phyloP scores from a whole-genome alignment of 2,888 invertebrate genomes.

The Mactromeris polynyma region DNA sequence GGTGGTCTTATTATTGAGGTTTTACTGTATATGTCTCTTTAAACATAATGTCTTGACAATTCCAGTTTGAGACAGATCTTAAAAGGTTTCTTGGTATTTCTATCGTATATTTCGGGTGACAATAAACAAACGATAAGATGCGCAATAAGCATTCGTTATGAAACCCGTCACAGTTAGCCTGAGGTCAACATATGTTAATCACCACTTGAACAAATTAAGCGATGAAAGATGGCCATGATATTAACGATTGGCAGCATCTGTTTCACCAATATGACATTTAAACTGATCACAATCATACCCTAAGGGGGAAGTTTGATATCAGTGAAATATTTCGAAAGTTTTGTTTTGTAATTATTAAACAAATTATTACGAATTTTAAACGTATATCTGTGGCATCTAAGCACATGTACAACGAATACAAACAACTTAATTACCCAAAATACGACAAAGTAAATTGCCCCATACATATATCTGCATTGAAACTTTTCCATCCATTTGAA shows the following conservation, averaged over 20 bases:
- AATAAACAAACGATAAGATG: too few relatives aligned
- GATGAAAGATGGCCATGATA: slow-evolving; percentile 18
- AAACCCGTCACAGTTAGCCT: not conserved
- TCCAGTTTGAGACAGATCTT: too few relatives aligned
- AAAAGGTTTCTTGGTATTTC: too few relatives aligned
- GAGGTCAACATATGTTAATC: slow-evolving; percentile 1
- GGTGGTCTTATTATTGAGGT: too few relatives aligned
- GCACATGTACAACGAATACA: too few relatives aligned
- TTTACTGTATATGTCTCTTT: too few relatives aligned
- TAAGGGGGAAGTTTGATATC: slow-evolving; percentile 3
- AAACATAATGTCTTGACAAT: too few relatives aligned
- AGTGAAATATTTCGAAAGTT: not conserved
- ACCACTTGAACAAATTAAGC: slow-evolving; percentile 28
- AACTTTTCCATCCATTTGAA: too few relatives aligned
- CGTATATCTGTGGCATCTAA: not conserved
- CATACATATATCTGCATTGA: too few relatives aligned
- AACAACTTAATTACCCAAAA: too few relatives aligned
- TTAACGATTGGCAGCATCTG: slow-evolving; percentile 20
- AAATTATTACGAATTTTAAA: not conserved
- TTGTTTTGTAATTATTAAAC: not conserved
- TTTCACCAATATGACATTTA: slow-evolving; percentile 4
- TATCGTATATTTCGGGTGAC: too few relatives aligned
- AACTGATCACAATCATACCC: not conserved
- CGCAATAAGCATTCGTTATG: not conserved
- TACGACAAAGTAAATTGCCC: too few relatives aligned